Evolutionary conservation across 2,888 invertebrate genomes (phyloP), one percentile per base, ranked within the genome.

Genomic region (Cloeon dipterum): DNA sequence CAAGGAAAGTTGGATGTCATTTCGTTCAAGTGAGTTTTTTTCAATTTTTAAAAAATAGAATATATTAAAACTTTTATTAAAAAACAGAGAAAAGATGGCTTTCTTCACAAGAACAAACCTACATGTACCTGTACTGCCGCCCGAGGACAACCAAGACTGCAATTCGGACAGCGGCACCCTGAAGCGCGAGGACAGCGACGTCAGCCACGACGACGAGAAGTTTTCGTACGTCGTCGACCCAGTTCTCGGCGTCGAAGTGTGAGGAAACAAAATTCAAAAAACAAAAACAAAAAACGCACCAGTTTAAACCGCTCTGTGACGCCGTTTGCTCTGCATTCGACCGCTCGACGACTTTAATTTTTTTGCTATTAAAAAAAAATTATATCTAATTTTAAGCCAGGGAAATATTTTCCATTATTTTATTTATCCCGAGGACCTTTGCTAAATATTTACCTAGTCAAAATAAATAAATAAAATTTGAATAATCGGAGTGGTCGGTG

Each of bases 61-160:
- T n/a, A n/a, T n/a, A 32, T 34, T 33, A 35, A 32, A 36, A 20
- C 34, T 13, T 35, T 21, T 21, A 25, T 26, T 20, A 35, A n/a
- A n/a, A n/a, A n/a, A n/a, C 62, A 91, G 91, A 62, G 89, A 91
- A 61, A 91, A 91, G 61, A 89, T 93, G 77, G 86, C 88, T 29
- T 93, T 91, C 62, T 91, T 93, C 58, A 89, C 88, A 1, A 72
- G 78, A 47, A 70, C 74, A 43, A 79, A 76, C 47, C 57, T 73
- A 21, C 73, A 69, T 41, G 74, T 83, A 49, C 82, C 83, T 39
- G 66, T 76, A 42, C 56, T 81, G 43, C 77, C 79, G 2, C 64
- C 67, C 14, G 76, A 78, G 35, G 71, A 71, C 42, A 58, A 45
- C 14, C n/a, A 36, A n/a, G 40, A 38, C 17, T 38, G 29, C 34